Base-by-base conservation (phyloP, 2,888 invertebrate genomes). In the Smittia aterrima region DNA sequence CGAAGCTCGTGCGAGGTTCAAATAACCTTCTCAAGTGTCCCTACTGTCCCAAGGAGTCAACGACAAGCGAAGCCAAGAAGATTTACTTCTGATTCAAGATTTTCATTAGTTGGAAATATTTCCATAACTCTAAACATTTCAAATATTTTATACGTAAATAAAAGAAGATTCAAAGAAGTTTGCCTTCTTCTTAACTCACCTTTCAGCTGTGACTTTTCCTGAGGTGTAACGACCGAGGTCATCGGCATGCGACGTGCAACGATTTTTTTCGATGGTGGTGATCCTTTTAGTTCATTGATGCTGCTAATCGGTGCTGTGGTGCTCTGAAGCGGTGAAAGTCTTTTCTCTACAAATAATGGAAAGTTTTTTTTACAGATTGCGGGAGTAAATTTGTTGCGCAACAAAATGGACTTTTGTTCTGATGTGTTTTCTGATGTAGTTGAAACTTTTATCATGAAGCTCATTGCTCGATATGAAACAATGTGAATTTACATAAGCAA, bases 11-110 rank as follows among this genome's bases (percentile, higher is more conserved):
- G 77, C 92, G 90, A 82, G 94, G 93, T 67, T 94, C 91, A 83
- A 96, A 32, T 9, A 13, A n/a, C 3, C 13, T 96, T 93, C 95
- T 86, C 84, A 88, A 99, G 85, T 99, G 99, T 81, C 98, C 98
- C 0, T 99, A 99, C 84, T 99, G 99, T 80, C 98, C 98, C 0
- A 90, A 96, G 82, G 98, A 99, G 83, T 97, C 97, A 82, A 92
- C 92, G 78, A 93, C 95, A 22, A 88, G 91, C 75, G 96, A 98
- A 81, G 97, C 97, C 66, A 88, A 92, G 80, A 90, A 93, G 81
- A 94, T 98, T 81, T 92, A 91, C 84, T 98, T 98, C 86, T 97
- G 90, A 85, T 54, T 22, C 24, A 11, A 38, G 7, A 11, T 11
- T 7, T 6, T 38, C 6, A 38, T 38, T 7, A 20, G 11, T 24